These are phyloP conservation scores for Neomonachus schauinslandi DNA, from an alignment of 2,113 vertebrate genomes.

Conservation along the genomic window DNA sequence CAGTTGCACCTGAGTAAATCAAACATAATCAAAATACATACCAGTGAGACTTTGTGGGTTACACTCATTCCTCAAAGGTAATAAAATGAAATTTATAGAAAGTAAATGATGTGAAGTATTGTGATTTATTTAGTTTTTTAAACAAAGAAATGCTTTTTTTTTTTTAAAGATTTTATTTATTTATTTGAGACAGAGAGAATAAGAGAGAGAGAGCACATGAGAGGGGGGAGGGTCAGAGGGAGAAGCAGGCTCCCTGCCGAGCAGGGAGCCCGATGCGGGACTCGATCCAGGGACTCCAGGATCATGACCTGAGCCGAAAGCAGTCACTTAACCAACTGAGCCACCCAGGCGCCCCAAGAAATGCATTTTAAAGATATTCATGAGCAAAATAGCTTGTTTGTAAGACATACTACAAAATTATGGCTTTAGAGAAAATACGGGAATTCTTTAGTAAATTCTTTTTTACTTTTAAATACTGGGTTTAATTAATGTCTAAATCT, in stretches of 20 bases:
- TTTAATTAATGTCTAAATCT: neutral
- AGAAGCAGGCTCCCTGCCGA: too few species aligned
- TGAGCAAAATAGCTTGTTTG: neutral
- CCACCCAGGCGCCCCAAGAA: too few species aligned
- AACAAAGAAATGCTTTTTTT: neutral
- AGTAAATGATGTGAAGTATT: constrained; percentile 80
- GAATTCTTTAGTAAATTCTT: neutral
- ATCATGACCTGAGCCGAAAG: too few species aligned
- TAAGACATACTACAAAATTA: neutral
- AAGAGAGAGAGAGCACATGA: too few species aligned
- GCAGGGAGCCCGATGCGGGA: too few species aligned
- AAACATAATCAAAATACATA: constrained; percentile 85
- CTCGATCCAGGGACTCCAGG: too few species aligned
- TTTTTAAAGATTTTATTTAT: too few species aligned
- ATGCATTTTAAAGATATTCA: neutral
- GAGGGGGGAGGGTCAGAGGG: too few species aligned
- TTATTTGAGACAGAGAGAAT: too few species aligned
- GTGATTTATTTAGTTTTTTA: constrained; percentile 74
- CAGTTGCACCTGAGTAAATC: constrained; percentile 88
- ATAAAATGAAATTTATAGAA: constrained; percentile 79
- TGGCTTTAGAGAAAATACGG: constrained; percentile 3
- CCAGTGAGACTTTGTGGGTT: constrained; percentile 83
- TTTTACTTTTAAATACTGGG: neutral
- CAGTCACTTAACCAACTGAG: too few species aligned
- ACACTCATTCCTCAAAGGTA: constrained; percentile 79